These are phyloP conservation scores for Iguana delicatissima DNA, from an alignment of 2,797 vertebrate genomes.

Conservation along the genomic window DNA sequence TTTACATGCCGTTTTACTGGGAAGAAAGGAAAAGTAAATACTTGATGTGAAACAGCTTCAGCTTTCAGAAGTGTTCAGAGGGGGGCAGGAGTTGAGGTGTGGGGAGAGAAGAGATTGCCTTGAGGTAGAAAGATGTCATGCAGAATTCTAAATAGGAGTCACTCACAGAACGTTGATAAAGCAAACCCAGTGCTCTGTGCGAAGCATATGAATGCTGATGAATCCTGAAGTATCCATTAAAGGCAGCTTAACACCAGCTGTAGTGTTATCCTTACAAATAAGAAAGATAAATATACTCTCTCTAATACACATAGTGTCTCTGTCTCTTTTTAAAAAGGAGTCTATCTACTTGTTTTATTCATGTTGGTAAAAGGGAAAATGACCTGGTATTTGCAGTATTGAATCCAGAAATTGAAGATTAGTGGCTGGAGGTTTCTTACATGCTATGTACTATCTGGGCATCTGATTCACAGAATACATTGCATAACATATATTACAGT, in stretches of 20 bases:
- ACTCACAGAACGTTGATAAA: conserved; percentile 69
- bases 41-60: conserved; percentile 64
- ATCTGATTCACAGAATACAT: background rate
- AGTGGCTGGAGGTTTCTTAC: background rate
- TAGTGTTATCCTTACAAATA: conserved; percentile 31
- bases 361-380: conserved; percentile 28
- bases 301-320: no score
- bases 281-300: conserved; percentile 20
- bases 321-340: no score
- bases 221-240: conserved; percentile 42
- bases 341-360: conserved; percentile 56
- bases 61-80: conserved; percentile 50
- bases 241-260: conserved; percentile 23
- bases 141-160: conserved; percentile 60
- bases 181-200: conserved; percentile 62
- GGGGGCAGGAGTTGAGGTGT: background rate
- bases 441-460: no score
- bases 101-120: conserved; percentile 50
- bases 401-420: background rate
- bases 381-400: no score
- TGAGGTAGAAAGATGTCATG: conserved; percentile 68
- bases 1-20: conserved; percentile 73
- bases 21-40: conserved; percentile 78
- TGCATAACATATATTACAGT: background rate
- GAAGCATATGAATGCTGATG: conserved; percentile 53